Evolutionary conservation across 2,888 invertebrate genomes (phyloP), one percentile per base, ranked within the genome.

Genomic region (Clitarchus hookeri): DNA sequence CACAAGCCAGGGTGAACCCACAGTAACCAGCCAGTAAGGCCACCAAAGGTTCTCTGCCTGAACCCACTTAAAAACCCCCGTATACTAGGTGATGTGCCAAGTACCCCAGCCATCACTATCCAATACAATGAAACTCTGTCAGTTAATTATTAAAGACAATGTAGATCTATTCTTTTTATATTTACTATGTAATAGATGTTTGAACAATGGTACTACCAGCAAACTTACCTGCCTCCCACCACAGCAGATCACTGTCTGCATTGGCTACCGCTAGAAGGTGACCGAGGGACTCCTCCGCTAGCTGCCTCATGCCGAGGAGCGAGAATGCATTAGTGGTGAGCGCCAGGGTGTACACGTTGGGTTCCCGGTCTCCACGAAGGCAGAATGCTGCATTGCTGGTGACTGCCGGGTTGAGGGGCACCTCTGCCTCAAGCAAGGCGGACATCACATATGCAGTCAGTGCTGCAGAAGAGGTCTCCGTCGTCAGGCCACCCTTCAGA

Each of bases 371-470:
- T 82, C 91, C 89, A 12, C 86, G 88, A 83, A 94, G 91, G 88
- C 95, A 95, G 44, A 93, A 93, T 84, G 94, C 92, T 0, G 95
- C 93, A 90, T 94, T 94, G 3, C 92, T 92, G 80, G 94, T 90
- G 0, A 94, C 91, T 2, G 92, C 89, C 0, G 93, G 91, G 0
- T 94, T 91, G 3, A 93, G 90, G 0, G 92, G 90, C 16, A 93
- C 91, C 4, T 92, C 92, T 16, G 94, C 93, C 89, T 95, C 95
- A 4, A 95, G 90, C 4, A 96, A 92, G 27, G 95, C 94, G 0
- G 94, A 93, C 36, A 95, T 91, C 82, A 95, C 94, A 90, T 95
- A 96, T 0, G 96, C 94, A 0, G 96, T 95, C 83, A 96, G 91
- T 0, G 94, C 94, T 0, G 95, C 93, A 54, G 94, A 91, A 84